Percentiles rank a stretch among this genome's conserved stretches.
These are phyloP conservation scores for Odontothrips loti DNA, from an alignment of 2,888 invertebrate genomes.

Conservation along the genomic window DNA sequence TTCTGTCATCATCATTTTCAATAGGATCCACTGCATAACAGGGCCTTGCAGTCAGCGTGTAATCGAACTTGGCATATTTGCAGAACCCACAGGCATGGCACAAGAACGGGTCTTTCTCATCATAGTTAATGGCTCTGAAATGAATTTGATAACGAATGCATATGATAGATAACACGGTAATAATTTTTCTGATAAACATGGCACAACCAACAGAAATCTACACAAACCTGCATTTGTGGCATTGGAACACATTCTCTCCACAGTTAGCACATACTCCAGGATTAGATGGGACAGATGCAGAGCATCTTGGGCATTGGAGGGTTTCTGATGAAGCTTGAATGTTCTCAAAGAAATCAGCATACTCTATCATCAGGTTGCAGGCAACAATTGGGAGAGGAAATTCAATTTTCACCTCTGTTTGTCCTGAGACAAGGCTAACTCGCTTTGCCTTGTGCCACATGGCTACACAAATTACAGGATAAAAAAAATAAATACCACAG, in stretches of 20 bases:
- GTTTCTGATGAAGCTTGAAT: slow-evolving; percentile 90
- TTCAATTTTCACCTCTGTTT: slow-evolving; percentile 94
- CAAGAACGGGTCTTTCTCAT: slow-evolving; percentile 97
- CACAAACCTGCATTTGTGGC: slow-evolving; percentile 85
- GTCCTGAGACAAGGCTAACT: slow-evolving; percentile 81
- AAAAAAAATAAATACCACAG: neutral
- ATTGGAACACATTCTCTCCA: slow-evolving; percentile 98
- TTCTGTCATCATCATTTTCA: slow-evolving; percentile 93
- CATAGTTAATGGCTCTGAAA: slow-evolving; percentile 91
- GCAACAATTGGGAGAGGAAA: slow-evolving; percentile 96
- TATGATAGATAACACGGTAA: neutral
- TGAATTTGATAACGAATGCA: slow-evolving; percentile 30
- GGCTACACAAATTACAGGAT: slow-evolving; percentile 47
- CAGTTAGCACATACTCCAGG: slow-evolving; percentile 96
- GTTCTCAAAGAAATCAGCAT: slow-evolving; percentile 96
- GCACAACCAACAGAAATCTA: neutral
- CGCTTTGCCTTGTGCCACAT: slow-evolving; percentile 97
- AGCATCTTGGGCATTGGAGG: slow-evolving; percentile 91
- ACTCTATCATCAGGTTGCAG: slow-evolving; percentile 97
- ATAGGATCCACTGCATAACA: slow-evolving; percentile 97
- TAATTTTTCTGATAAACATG: neutral
- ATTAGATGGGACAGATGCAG: slow-evolving; percentile 93
- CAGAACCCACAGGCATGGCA: slow-evolving; percentile 99
- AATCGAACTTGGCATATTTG: slow-evolving; percentile 98
- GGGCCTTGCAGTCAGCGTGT: slow-evolving; percentile 82